Evolutionary conservation across 2,888 invertebrate genomes (phyloP), one percentile per base, ranked within the genome.

Genomic region (Tetanocera ferruginea): DNA sequence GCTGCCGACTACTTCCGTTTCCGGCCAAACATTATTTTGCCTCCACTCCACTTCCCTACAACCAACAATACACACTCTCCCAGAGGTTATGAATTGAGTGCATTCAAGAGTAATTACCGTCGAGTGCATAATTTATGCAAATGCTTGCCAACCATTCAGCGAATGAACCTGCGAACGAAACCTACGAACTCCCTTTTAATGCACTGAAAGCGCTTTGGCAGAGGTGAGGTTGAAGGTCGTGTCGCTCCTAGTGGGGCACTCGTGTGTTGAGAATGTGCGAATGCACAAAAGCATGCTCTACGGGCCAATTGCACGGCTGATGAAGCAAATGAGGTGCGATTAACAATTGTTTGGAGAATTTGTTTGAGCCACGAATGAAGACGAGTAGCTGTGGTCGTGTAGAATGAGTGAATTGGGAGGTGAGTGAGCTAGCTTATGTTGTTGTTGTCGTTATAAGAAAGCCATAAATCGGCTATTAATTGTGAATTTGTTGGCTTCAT

Each of bases 91-190:
- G 49, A 49, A 60, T 72, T 57, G 78, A 80, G 78, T 80, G 80
- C 82, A 82, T 81, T 82, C 81, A 78, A 80, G 82, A 82, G 80
- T 82, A 82, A 82, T 82, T 82, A 82, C 81, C 80, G 80, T 76
- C 74, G 77, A 79, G 79, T 78, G 79, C 77, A 82, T 81, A 82
- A 81, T 80, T 81, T 78, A 82, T 81, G 81, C 79, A 77, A 76
- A 75, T 70, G 43, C 43, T 66, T 74, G 31, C 28, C 37, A 52
- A 28, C 19, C 66, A 11, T 76, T 11, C 23, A 4, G 57, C 23
- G 57, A 19, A 19, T 6, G 57, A 57, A 25, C 23, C 25, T 14
- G 19, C 6, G 55, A 23, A 55, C 19, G 57, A 23, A 23, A 3
- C 5, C 23, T 3, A 57, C 9, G 57, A 25, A 57, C 8, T 8